phyloP scores from a whole-genome alignment of 2,797 vertebrate species.

The Enteromius mattozi region DNA sequence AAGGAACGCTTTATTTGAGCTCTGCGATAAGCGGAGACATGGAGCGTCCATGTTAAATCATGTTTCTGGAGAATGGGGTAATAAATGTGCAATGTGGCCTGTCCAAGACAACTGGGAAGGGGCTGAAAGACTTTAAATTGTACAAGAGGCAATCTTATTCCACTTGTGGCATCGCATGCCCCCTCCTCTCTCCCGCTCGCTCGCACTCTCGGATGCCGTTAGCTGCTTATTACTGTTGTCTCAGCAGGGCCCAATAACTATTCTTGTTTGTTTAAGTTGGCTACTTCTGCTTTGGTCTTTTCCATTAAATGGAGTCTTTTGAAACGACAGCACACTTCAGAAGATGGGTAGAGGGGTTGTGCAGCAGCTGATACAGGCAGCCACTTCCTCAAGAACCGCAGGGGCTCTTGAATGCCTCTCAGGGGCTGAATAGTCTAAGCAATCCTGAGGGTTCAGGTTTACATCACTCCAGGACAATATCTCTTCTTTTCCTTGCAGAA shows the following conservation, averaged over 20 bases:
- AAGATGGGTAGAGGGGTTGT: conserved; percentile 23
- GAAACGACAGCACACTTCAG: conserved; percentile 18
- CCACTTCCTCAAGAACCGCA: conserved; percentile 27
- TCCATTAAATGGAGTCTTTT: conserved; percentile 34
- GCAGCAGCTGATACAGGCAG: conserved; percentile 42
- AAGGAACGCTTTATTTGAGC: conserved; percentile 33
- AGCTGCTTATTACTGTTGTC: conserved; percentile 39
- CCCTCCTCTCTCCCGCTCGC: neutral
- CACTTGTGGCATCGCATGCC: neutral
- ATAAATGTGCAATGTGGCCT: conserved; percentile 45
- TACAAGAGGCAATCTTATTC: conserved; percentile 39
- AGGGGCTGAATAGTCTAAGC: conserved; percentile 25
- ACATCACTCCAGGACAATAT: conserved; percentile 23
- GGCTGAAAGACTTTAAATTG: conserved; percentile 29
- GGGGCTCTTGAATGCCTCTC: conserved; percentile 34
- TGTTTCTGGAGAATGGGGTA: conserved; percentile 43
- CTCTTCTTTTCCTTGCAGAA: neutral
- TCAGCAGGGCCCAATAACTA: conserved; percentile 29
- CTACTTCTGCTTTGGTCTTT: conserved; percentile 41
- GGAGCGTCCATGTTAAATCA: conserved; percentile 48
- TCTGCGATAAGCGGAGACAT: conserved; percentile 19
- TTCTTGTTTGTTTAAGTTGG: conserved; percentile 48
- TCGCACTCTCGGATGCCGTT: conserved; percentile 3
- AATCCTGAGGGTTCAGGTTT: conserved; percentile 24
- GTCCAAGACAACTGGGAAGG: conserved; percentile 34